phyloP scores from a whole-genome alignment of 2,888 invertebrate species.

The Isotomurus palustris region DNA sequence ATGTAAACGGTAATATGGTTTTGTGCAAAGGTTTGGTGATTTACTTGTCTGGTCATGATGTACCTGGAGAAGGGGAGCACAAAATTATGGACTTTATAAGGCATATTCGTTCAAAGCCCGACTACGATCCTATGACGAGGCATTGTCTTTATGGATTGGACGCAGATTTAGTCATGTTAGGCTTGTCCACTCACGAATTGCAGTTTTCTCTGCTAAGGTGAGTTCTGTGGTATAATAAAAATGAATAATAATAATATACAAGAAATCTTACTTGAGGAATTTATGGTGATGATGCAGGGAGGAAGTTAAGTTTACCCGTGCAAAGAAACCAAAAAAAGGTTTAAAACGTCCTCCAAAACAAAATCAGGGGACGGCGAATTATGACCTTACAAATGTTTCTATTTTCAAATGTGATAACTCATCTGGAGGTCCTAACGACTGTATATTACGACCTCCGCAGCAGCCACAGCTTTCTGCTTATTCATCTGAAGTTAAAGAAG shows the following conservation, averaged over 20 bases:
- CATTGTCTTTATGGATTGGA: slow-evolving; percentile 97
- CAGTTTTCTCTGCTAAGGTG: slow-evolving; percentile 91
- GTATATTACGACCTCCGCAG: neutral
- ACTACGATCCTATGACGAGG: slow-evolving; percentile 82
- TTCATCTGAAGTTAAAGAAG: neutral
- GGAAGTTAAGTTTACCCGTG: slow-evolving; percentile 41
- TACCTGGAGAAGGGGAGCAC: slow-evolving; percentile 96
- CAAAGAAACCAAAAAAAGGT: slow-evolving; percentile 27
- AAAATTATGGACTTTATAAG: slow-evolving; percentile 99
- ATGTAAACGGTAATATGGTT: neutral
- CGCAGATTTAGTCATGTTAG: slow-evolving; percentile 96
- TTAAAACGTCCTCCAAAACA: slow-evolving; percentile 18
- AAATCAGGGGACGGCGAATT: neutral
- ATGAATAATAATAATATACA: too few relatives aligned
- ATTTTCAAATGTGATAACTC: slow-evolving; percentile 22
- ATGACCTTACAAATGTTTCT: slow-evolving; percentile 32
- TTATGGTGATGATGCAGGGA: slow-evolving; percentile 32
- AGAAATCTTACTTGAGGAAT: too few relatives aligned
- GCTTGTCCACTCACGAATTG: slow-evolving; percentile 90
- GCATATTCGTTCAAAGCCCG: slow-evolving; percentile 69
- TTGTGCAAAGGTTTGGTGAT: slow-evolving; percentile 2
- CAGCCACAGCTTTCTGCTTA: neutral
- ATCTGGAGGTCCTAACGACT: neutral
- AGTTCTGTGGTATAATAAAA: too few relatives aligned
- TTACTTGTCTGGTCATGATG: slow-evolving; percentile 49